These are phyloP conservation scores for Plagodis dolabraria DNA, from an alignment of 2,888 invertebrate genomes.

Conservation along the genomic window DNA sequence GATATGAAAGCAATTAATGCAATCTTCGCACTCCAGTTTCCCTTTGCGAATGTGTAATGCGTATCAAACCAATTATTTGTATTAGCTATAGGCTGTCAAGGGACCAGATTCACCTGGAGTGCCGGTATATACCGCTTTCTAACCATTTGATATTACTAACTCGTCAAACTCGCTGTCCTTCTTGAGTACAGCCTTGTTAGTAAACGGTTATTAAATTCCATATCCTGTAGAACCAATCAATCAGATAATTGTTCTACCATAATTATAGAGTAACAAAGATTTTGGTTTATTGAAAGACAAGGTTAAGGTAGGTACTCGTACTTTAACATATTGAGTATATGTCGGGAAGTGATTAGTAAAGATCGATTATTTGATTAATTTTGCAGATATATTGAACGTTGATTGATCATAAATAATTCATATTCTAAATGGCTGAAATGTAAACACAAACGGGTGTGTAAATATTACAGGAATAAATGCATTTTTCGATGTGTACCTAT, in stretches of 20 bases:
- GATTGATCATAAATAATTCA: slow-evolving; percentile 8
- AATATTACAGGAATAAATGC: too few relatives aligned
- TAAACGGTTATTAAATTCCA: slow-evolving; percentile 41
- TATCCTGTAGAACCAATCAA: slow-evolving; percentile 47
- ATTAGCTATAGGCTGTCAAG: slow-evolving; percentile 52
- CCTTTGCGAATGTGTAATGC: slow-evolving; percentile 33
- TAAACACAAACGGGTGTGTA: too few relatives aligned
- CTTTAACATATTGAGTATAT: slow-evolving; percentile 22
- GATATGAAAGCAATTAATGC: slow-evolving; percentile 10
- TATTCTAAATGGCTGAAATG: background rate
- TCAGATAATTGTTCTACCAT: slow-evolving; percentile 41
- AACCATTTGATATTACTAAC: slow-evolving; percentile 46
- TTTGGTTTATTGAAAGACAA: slow-evolving; percentile 26
- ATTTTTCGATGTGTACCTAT: too few relatives aligned
- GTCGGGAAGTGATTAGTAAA: slow-evolving; percentile 23
- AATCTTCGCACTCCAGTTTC: slow-evolving; percentile 28
- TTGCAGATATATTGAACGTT: slow-evolving; percentile 8
- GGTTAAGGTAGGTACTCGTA: slow-evolving; percentile 28
- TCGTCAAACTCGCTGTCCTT: slow-evolving; percentile 58
- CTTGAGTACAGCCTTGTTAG: slow-evolving; percentile 46
- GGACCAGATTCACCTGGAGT: slow-evolving; percentile 34
- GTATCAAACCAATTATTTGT: slow-evolving; percentile 50
- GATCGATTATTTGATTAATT: slow-evolving; percentile 24
- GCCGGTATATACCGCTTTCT: slow-evolving; percentile 37
- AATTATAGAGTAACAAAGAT: slow-evolving; percentile 34